Base-by-base conservation (phyloP, 1,140 invertebrate genomes). In the Cryptotermes secundus region DNA sequence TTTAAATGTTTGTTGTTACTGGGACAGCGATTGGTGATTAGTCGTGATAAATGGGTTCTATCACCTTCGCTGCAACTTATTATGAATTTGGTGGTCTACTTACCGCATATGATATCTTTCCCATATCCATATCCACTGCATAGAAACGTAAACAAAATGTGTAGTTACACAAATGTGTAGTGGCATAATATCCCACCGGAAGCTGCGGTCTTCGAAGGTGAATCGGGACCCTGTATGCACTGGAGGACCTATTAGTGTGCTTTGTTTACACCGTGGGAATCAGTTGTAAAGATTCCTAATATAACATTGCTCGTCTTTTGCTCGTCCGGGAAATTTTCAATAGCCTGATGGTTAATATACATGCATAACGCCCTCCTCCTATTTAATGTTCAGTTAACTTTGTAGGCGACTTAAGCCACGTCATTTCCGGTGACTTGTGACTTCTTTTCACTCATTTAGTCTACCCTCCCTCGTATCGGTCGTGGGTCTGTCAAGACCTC, bases 231-330 rank as follows among this genome's bases (percentile, higher is more conserved):
- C n/a, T 31, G 26, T 26, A 31, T 12, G 19, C 22, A 49, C 19
- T 49, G 0, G 45, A 1, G 45, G 45, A 49, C 14, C 45, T 22
- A 19, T 49, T 49, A 49, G 45, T 19, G 59, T n/a, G 2, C 59
- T 72, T 72, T 72, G 59, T 72, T 72, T 72, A 72, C n/a, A n/a
- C 59, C 26, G 59, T 72, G 59, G 59, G 59, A 72, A 72, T 72
- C 9, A 72, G 59, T 31, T n/a, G 1, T 72, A 72, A 72, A 72
- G 59, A 31, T 72, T 31, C 26, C 26, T 72, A 72, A 72, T 72
- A 31, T 72, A 31, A 31, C n/a, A 72, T 72, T 72, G 59, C 31
- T 26, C 7, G n/a, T 26, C 53, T 31, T 72, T n/a, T 26, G 26
- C n/a, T 26, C n/a, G 59, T 72, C 59, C n/a, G 59, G 59, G 59